Evolutionary conservation across 2,113 vertebrate genomes (phyloP), one percentile per base, ranked within the genome.

Genomic region (Haemorhous mexicanus): DNA sequence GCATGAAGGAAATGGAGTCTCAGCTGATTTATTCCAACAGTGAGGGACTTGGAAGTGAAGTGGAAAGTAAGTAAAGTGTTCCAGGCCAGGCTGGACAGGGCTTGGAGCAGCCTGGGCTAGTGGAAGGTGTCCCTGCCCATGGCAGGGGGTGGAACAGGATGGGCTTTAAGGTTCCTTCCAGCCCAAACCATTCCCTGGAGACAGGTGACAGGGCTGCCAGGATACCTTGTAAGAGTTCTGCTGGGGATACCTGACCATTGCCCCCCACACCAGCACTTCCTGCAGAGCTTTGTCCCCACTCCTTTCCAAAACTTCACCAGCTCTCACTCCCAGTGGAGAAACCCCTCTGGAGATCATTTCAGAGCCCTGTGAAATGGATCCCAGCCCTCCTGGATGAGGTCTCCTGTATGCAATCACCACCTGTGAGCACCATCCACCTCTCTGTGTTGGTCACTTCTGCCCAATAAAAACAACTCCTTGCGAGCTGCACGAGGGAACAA

Each of bases 181-280:
- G 16, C 10, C n/a, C 55, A 35, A 41, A 35, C 14, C 26, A 55
- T 22, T 30, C 61, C 53, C 18, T 44, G 62, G 22, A 53, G 32
- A 35, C 6, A 13, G 37, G 16, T 61, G 46, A 12, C 44, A 59
- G 16, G 17, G 33, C 33, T 63, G 28, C 19, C 35, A 15, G 16
- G 30, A 50, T 64, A 46, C 17, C 35, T 20, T 6, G 0, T 1
- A 7, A 6, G 2, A 16, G 37, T 49, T 81, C 8, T 37, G 1
- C 47, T 49, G 30, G 30, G 44, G 30, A 33, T 8, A 19, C 24
- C 53, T 9, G 43, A 41, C 20, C 26, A 7, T 19, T 32, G 46
- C 53, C 15, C 26, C 6, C 16, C 6, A 10, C 4, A 28, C 6
- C 68, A 37, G 16, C 4, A 4, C 4, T 4, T 55, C 49, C 88